Percentiles rank a stretch among this genome's conserved stretches.
Evolutionary conservation across 1,140 invertebrate genomes (phyloP).

Genomic region (Trachymyrmex septentrionalis): DNA sequence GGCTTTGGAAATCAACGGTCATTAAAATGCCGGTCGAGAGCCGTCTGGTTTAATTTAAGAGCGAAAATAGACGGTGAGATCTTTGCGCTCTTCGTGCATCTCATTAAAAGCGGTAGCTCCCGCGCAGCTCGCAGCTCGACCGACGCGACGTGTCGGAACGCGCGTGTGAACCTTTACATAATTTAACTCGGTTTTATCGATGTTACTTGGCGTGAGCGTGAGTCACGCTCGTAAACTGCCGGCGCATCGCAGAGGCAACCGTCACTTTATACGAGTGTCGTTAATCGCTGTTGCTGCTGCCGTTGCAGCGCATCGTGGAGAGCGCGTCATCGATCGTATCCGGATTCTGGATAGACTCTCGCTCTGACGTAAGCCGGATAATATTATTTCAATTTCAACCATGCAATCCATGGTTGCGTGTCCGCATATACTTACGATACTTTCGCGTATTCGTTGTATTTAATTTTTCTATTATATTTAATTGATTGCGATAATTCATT

Average conservation of each 20-base stretch:
- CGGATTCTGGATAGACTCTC: constrained; percentile 51
- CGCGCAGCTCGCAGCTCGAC: constrained; percentile 6
- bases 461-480: background rate
- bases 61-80: constrained; percentile 55
- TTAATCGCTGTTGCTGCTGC: constrained; percentile 54
- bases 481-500: background rate
- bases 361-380: constrained; percentile 56
- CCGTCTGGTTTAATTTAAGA: constrained; percentile 52
- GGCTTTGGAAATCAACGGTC: constrained; percentile 1
- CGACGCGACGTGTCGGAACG: constrained; percentile 47
- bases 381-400: constrained; percentile 21
- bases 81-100: constrained; percentile 37
- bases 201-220: constrained; percentile 51
- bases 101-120: constrained; percentile 60
- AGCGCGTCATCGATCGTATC: constrained; percentile 55
- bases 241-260: constrained; percentile 28
- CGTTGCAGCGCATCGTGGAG: constrained; percentile 8
- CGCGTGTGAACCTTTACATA: constrained; percentile 64
- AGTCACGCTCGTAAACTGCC: constrained; percentile 60
- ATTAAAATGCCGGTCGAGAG: constrained; percentile 32
- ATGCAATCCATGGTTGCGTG: background rate
- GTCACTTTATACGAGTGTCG: constrained; percentile 58
- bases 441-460: background rate
- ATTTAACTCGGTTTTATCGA: constrained; percentile 63
- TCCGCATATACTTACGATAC: background rate